Evolutionary conservation across 2,797 vertebrate genomes (phyloP).

Genomic region (Enteromius trimaculatus): DNA sequence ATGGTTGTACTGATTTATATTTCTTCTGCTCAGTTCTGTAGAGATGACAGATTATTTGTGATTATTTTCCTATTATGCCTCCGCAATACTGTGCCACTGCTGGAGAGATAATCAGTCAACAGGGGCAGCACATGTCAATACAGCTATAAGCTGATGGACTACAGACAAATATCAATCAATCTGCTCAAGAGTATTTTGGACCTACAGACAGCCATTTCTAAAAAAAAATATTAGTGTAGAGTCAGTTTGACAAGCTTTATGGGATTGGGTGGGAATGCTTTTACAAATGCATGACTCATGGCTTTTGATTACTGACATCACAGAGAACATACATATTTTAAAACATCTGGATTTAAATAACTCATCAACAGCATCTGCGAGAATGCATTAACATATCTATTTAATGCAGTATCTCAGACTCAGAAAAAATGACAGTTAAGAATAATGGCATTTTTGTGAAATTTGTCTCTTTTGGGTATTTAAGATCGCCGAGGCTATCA

Average conservation of each 20-base stretch:
- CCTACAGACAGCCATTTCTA: conserved; percentile 10
- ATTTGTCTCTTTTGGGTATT: background rate
- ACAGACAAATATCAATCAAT: conserved; percentile 34
- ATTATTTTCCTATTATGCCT: conserved; percentile 39
- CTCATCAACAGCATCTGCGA: conserved; percentile 42
- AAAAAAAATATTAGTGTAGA: conserved; percentile 4
- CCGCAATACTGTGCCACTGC: background rate
- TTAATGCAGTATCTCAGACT: background rate
- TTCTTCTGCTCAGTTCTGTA: conserved; percentile 17
- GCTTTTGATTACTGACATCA: conserved; percentile 35
- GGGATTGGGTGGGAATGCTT: background rate
- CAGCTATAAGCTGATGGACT: conserved; percentile 22
- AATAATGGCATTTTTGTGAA: background rate
- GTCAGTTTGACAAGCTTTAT: background rate
- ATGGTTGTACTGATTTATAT: conserved; percentile 4
- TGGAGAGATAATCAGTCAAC: conserved; percentile 41
- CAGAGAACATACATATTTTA: conserved; percentile 30
- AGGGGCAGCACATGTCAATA: conserved; percentile 27
- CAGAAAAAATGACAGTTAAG: background rate
- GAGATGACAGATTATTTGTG: conserved; percentile 36
- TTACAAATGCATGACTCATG: background rate
- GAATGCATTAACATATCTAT: background rate
- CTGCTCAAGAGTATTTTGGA: conserved; percentile 10
- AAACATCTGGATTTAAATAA: conserved; percentile 13
- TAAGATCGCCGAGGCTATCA: background rate